These are phyloP conservation scores for Carabus problematicus DNA, from an alignment of 2,888 invertebrate species.

Conservation along the genomic window DNA sequence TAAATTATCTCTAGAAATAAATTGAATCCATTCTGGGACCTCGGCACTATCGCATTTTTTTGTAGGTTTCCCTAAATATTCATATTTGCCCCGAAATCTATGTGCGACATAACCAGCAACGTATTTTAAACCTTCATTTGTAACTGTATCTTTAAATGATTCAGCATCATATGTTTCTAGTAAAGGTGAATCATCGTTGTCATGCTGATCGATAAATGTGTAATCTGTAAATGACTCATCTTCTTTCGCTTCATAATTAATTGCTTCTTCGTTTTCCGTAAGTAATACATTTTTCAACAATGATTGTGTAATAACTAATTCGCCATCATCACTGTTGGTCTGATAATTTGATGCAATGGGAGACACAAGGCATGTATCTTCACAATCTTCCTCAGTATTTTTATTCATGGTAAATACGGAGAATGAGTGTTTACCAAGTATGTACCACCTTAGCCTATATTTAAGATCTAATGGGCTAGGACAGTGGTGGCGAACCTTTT, in stretches of 20 bases:
- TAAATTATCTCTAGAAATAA: conserved; percentile 42
- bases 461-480: conserved; percentile 47
- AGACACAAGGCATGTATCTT: too few species aligned
- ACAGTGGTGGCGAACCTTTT: conserved; percentile 48
- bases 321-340: too few species aligned
- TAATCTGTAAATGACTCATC: too few species aligned
- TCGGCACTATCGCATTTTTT: conserved; percentile 30
- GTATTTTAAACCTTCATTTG: conserved; percentile 42
- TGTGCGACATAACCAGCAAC: conserved; percentile 42
- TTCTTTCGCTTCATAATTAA: too few species aligned
- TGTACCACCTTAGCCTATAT: conserved; percentile 47
- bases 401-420: conserved; percentile 46
- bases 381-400: too few species aligned
- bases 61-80: conserved; percentile 32
- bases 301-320: too few species aligned
- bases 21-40: conserved; percentile 43
- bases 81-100: conserved; percentile 42
- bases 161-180: conserved; percentile 11
- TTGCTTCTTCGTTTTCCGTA: too few species aligned
- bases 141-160: conserved; percentile 10
- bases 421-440: conserved; percentile 48
- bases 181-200: conserved; percentile 29
- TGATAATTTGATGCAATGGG: too few species aligned
- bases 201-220: too few species aligned
- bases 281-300: too few species aligned